These are phyloP conservation scores for Onychostoma macrolepis DNA, from an alignment of 2,113 vertebrate genomes.

Conservation along the genomic window DNA sequence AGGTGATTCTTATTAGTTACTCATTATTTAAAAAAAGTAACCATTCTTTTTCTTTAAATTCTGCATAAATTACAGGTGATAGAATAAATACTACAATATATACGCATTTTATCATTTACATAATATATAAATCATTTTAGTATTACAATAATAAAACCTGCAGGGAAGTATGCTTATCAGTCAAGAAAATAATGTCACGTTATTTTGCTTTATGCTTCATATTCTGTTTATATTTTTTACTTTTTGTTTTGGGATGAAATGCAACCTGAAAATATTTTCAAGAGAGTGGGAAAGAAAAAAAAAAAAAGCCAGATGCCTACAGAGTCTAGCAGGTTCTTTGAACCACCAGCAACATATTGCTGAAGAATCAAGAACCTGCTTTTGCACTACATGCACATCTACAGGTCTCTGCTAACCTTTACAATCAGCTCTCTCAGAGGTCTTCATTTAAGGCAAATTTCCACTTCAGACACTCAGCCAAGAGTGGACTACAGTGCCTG, in stretches of 20 bases:
- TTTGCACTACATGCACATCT: neutral
- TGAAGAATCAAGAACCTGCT: neutral
- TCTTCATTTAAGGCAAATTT: slow-evolving; percentile 7
- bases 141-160: neutral
- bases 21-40: neutral
- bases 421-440: slow-evolving; percentile 5
- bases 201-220: neutral
- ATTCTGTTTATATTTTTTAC: neutral
- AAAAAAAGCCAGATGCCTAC: neutral
- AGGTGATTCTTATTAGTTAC: neutral
- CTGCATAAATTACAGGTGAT: neutral
- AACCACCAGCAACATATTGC: neutral
- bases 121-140: neutral
- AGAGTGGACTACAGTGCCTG: slow-evolving; percentile 4
- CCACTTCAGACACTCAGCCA: neutral
- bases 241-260: neutral
- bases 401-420: neutral
- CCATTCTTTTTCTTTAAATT: neutral
- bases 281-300: neutral
- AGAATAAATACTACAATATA: neutral
- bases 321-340: neutral
- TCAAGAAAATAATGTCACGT: neutral
- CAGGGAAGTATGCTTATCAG: neutral
- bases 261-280: neutral
- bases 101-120: neutral